Conservation (phyloP, 2,888 invertebrate genomes). For the Trichogramma evanescens region DNA sequence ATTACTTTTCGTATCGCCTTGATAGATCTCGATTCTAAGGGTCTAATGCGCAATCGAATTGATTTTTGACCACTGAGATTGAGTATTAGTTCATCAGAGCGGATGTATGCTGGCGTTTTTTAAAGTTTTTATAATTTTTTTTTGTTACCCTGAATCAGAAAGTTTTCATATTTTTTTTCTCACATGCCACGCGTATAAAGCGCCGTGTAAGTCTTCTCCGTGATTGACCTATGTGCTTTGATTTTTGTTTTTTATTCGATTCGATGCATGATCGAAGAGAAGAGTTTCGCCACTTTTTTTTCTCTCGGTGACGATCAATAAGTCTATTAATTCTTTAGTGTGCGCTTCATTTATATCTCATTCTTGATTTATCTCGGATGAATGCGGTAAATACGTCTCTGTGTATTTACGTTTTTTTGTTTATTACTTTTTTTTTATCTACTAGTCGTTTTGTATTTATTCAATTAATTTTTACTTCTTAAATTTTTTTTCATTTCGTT, state of each 20-base stretch:
- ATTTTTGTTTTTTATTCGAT: neutral
- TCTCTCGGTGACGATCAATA: neutral
- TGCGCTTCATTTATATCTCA: too few relatives aligned
- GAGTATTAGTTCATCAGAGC: too few relatives aligned
- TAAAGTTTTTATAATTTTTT: conserved; percentile 23
- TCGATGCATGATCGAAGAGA: neutral
- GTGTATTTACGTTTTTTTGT: conserved; percentile 1
- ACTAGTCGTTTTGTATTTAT: neutral
- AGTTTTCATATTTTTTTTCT: conserved; percentile 32
- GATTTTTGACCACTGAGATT: too few relatives aligned
- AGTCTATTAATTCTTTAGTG: too few relatives aligned
- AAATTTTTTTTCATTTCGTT: conserved; percentile 29
- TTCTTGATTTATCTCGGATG: too few relatives aligned
- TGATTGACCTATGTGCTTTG: neutral
- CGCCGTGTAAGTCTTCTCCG: neutral
- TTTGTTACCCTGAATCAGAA: conserved; percentile 44
- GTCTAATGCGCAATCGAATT: too few relatives aligned
- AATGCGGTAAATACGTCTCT: neutral
- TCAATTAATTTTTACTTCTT: conserved; percentile 5
- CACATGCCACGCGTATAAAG: neutral
- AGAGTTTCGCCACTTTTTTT: neutral
- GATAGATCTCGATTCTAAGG: too few relatives aligned
- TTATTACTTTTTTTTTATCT: conserved; percentile 6
- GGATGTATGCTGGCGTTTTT: too few relatives aligned
- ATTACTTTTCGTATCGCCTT: too few relatives aligned